Evolutionary conservation across 2,888 invertebrate species (phyloP), one percentile per base, ranked within the genome.

Genomic region (Noctua fimbriata): DNA sequence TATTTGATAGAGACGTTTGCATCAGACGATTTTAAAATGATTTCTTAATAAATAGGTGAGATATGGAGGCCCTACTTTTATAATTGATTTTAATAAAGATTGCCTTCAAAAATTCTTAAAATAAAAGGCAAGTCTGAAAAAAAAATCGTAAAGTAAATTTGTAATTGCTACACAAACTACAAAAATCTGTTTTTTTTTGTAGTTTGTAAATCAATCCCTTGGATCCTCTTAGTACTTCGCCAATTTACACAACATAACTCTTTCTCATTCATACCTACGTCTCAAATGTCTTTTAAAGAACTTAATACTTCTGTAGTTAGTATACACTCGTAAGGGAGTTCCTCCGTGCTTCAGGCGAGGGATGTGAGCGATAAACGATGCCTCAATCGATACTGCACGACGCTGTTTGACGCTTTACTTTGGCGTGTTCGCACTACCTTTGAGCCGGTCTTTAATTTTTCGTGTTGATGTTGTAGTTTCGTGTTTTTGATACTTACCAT

Each of bases 371-470:
- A 91, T 92, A 90, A 92, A 90, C 89, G 90, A 89, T 87, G 88
- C 86, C 89, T 91, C 88, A 92, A 93, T 93, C 92, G 93, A 93
- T 92, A 93, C 88, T 92, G 91, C 92, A 92, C 90, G 89, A 73
- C 86, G 90, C 87, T 82, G 85, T 88, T 90, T 85, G 83, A 71
- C 78, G 80, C 71, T 75, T 73, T 49, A 76, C 74, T 77, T 71
- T 32, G 70, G 71, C 78, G 72, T 78, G 71, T 79, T 84, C 49
- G 49, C 78, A 82, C 75, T 81, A 60, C 60, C 78, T 73, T 77
- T 32, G n/a, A 80, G 63, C 66, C 24, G 69, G 67, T 73, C 63
- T n/a, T 66, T 74, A 76, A 80, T 76, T 84, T 69, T 78, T 70
- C 44, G 3, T 60, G 36, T 44, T 58, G 5, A 28, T 58, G 6